Evolutionary conservation across 2,888 invertebrate species (phyloP).

Genomic region (Pristionchus maxplancki): DNA sequence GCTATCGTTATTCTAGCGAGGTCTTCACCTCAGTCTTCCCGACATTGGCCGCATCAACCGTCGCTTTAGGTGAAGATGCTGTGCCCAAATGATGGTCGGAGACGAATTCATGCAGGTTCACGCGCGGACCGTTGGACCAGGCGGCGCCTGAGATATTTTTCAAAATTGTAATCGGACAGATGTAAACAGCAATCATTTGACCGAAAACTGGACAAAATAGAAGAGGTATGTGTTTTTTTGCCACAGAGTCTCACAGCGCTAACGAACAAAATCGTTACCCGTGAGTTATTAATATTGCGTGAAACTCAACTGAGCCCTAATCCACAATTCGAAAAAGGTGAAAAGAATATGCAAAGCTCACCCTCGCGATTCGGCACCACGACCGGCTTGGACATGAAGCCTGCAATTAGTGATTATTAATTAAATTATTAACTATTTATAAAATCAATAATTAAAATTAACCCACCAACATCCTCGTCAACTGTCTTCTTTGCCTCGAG

Average conservation of each 20-base stretch:
- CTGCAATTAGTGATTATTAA: background rate
- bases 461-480: constrained; percentile 27
- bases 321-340: too few relatives aligned
- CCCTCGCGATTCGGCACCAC: background rate
- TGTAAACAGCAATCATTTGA: too few relatives aligned
- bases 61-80: background rate
- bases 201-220: too few relatives aligned
- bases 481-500: constrained; percentile 44
- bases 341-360: background rate
- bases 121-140: background rate
- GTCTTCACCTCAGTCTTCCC: background rate
- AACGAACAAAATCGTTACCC: too few relatives aligned
- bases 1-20: too few relatives aligned
- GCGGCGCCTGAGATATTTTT: background rate
- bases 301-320: too few relatives aligned
- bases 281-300: too few relatives aligned
- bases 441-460: background rate
- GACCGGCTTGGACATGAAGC: constrained; percentile 39
- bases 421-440: background rate
- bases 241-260: too few relatives aligned
- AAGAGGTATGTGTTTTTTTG: too few relatives aligned
- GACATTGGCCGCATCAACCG: background rate
- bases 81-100: constrained; percentile 28
- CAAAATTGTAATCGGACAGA: background rate
- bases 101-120: constrained; percentile 25